Conservation (phyloP, 92 coral and sea anemone species). For the Bergia sp. region DNA sequence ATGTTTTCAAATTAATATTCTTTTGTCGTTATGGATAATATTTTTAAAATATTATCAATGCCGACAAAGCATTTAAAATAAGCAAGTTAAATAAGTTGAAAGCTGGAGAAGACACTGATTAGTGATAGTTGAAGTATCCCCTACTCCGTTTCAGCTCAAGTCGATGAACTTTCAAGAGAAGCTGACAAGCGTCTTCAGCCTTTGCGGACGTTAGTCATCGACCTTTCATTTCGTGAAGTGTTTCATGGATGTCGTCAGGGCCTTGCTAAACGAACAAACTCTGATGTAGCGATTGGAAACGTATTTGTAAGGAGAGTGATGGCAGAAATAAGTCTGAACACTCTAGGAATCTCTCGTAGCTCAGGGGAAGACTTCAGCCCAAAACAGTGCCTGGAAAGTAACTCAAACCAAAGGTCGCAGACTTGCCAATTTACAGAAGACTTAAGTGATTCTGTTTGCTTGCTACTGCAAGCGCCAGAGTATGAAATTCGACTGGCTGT, state of each 20-base stretch:
- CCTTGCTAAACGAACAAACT: not conserved
- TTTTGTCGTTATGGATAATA: too few relatives aligned
- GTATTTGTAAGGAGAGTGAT: constrained; percentile 9
- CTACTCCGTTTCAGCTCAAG: not conserved
- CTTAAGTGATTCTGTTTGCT: not conserved
- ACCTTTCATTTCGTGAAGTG: constrained; percentile 20
- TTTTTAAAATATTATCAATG: too few relatives aligned
- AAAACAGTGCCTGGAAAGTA: not conserved
- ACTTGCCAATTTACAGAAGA: not conserved
- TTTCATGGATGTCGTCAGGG: not conserved
- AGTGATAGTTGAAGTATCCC: not conserved
- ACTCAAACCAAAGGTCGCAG: not conserved
- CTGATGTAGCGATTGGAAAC: not conserved
- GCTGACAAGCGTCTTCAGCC: not conserved
- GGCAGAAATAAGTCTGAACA: constrained; percentile 15
- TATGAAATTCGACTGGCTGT: constrained; percentile 30
- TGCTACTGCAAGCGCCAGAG: constrained; percentile 28
- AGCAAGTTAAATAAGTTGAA: not conserved
- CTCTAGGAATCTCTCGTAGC: not conserved
- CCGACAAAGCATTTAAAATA: too few relatives aligned
- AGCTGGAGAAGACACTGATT: not conserved
- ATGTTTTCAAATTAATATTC: too few relatives aligned
- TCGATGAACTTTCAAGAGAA: constrained; percentile 3
- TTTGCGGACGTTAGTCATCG: constrained; percentile 15
- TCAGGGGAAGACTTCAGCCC: not conserved